These are phyloP conservation scores for Cydia strobilella DNA, from an alignment of 1,140 invertebrate genomes.

Conservation along the genomic window DNA sequence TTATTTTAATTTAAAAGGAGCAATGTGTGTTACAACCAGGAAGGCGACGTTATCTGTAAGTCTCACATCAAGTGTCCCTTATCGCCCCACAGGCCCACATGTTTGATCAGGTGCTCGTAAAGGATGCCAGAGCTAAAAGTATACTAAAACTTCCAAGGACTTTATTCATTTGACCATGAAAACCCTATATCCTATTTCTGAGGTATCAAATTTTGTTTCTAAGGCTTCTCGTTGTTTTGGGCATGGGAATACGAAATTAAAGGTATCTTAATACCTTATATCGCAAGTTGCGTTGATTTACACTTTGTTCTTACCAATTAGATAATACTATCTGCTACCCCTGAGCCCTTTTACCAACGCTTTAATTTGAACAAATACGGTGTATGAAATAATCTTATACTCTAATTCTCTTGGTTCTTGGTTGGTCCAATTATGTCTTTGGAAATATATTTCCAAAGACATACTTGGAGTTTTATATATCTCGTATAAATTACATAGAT, in stretches of 20 bases:
- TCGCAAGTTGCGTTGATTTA: neutral
- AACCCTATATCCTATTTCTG: constrained; percentile 61
- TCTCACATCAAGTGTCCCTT: constrained; percentile 74
- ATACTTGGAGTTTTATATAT: too few relatives aligned
- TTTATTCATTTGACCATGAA: constrained; percentile 62
- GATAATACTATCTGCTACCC: too few relatives aligned
- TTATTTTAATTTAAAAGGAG: constrained; percentile 33
- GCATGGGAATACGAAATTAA: neutral
- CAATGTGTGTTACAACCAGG: constrained; percentile 50
- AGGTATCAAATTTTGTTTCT: constrained; percentile 53
- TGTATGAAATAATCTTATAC: too few relatives aligned
- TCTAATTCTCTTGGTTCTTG: too few relatives aligned
- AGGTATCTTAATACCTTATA: neutral
- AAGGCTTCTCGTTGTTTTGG: constrained; percentile 43
- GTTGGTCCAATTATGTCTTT: too few relatives aligned
- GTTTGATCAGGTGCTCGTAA: constrained; percentile 73
- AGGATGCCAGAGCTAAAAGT: constrained; percentile 60
- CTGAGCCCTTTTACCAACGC: too few relatives aligned
- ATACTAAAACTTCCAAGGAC: constrained; percentile 60
- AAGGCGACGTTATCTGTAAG: constrained; percentile 69
- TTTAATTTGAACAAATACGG: too few relatives aligned
- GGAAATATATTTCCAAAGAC: too few relatives aligned
- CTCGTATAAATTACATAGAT: neutral
- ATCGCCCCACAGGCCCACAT: constrained; percentile 69
- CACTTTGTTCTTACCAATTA: neutral